Percentiles rank a stretch among this genome's conserved stretches.
Conservation (phyloP, 2,113 vertebrate species). For the Myiozetetes cayanensis region DNA sequence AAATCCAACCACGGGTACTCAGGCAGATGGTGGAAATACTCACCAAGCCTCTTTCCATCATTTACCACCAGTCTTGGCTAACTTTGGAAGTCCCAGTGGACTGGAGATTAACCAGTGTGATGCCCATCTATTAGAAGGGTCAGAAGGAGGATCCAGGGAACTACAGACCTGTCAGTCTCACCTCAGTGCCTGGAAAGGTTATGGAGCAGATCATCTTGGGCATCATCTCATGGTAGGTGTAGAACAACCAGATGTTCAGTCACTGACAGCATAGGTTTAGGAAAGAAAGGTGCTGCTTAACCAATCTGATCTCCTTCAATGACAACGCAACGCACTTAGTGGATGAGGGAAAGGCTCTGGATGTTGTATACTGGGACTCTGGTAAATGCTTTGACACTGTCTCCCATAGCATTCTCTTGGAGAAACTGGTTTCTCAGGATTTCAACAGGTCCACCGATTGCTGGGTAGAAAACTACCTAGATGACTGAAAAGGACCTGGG, state of each 20-base stretch:
- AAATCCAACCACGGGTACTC: background rate
- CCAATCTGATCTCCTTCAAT: background rate
- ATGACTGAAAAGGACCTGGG: background rate
- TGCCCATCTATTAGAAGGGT: background rate
- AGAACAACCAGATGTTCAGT: background rate
- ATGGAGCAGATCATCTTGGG: background rate
- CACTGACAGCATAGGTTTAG: background rate
- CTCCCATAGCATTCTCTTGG: background rate
- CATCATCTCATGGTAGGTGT: rapidly evolving
- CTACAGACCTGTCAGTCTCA: background rate
- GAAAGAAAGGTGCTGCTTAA: background rate
- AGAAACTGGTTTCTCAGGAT: background rate
- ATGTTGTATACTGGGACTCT: background rate
- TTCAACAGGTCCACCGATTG: background rate
- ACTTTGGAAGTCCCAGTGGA: background rate
- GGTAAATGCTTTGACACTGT: background rate
- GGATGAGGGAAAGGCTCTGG: background rate
- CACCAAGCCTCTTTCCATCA: background rate
- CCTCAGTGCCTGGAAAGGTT: background rate
- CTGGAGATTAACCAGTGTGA: background rate
- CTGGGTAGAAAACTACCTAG: background rate
- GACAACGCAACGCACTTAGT: background rate
- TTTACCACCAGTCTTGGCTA: background rate
- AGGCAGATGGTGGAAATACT: background rate
- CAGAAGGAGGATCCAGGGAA: background rate